A percentile compares a stretch with the other conserved stretches of the same genome.
These are phyloP conservation scores for Podarcis lilfordi DNA, from an alignment of 2,797 vertebrate species.

Conservation along the genomic window DNA sequence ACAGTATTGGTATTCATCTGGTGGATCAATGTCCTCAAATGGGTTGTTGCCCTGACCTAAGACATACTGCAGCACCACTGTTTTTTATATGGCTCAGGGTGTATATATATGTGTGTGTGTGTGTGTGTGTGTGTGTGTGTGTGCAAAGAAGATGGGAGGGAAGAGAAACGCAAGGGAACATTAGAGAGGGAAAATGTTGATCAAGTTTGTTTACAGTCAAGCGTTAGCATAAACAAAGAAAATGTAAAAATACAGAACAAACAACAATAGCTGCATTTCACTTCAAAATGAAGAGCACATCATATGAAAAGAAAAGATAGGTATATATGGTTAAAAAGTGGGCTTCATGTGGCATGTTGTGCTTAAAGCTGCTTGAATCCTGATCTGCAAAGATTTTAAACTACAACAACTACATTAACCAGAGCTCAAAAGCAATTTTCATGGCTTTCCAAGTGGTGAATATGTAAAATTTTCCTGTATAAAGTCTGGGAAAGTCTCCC, in stretches of 20 bases:
- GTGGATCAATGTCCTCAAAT: background rate
- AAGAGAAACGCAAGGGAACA: background rate
- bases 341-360: no score
- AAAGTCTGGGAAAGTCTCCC: constrained; percentile 32
- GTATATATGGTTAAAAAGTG: background rate
- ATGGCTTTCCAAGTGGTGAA: constrained; percentile 41
- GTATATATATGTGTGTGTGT: no score
- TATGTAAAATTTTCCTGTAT: constrained; percentile 53
- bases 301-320: background rate
- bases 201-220: background rate
- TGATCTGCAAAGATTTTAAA: background rate
- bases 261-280: background rate
- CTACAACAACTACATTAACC: background rate
- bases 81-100: background rate
- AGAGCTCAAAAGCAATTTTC: constrained; percentile 20
- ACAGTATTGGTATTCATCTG: background rate
- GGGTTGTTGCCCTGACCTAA: background rate
- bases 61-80: background rate
- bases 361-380: background rate
- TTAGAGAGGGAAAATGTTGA: background rate
- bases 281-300: background rate
- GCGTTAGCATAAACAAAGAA: background rate
- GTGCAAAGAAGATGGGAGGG: background rate
- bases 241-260: background rate
- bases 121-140: no score